Conservation (phyloP, 2,888 invertebrate genomes). For the Brenthis hecate region DNA sequence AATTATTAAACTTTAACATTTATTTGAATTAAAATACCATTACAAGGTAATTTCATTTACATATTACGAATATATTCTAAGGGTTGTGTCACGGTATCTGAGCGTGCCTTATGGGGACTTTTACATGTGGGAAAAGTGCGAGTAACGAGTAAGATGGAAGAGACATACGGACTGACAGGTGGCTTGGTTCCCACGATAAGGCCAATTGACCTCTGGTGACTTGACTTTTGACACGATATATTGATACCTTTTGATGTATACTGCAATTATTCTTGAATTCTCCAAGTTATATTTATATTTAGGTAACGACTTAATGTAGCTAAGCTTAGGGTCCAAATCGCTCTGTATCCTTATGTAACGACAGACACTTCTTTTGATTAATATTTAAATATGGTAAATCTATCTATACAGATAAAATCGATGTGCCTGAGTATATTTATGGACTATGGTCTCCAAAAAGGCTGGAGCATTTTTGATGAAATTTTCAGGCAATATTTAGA, state of each 20-base stretch:
- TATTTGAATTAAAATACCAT: conserved; percentile 20
- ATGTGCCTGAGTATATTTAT: too few species aligned
- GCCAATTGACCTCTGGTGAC: conserved; percentile 52
- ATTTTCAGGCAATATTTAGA: too few species aligned
- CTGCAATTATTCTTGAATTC: background rate
- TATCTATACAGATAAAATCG: too few species aligned
- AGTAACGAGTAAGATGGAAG: conserved; percentile 33
- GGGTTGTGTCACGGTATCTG: conserved; percentile 55
- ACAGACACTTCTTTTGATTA: too few species aligned
- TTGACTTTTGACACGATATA: conserved; percentile 32
- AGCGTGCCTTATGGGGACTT: conserved; percentile 57
- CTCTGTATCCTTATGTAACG: too few species aligned
- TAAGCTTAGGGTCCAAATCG: background rate
- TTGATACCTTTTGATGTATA: background rate
- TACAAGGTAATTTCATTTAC: conserved; percentile 35
- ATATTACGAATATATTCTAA: conserved; percentile 33
- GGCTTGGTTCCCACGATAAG: conserved; percentile 62
- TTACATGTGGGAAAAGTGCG: conserved; percentile 49
- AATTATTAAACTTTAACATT: background rate
- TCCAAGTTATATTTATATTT: too few species aligned
- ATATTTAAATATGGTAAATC: too few species aligned
- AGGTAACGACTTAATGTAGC: background rate
- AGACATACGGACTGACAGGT: conserved; percentile 50
- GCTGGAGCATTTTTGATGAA: too few species aligned
- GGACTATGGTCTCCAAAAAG: too few species aligned